Conservation (phyloP, 2,113 vertebrate genomes). For the Numenius arquata region DNA sequence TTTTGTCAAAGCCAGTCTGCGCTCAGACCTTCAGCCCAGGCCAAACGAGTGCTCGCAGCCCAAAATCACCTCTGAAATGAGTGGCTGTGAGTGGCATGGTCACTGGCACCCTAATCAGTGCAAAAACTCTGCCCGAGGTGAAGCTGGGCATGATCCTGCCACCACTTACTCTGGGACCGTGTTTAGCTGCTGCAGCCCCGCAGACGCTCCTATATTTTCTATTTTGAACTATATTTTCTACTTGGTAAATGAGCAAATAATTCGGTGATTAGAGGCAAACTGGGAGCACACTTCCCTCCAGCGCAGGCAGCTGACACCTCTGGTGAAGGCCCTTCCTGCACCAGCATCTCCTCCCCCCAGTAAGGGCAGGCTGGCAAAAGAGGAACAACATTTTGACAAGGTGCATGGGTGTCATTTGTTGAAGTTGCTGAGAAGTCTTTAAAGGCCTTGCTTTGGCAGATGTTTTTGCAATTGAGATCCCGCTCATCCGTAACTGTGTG, state of each 20-base stretch:
- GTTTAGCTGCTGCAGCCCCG: neutral
- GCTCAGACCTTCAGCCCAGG: neutral
- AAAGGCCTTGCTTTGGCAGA: neutral
- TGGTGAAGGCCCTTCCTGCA: neutral
- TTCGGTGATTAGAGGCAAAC: neutral
- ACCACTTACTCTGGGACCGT: neutral
- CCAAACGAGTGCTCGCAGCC: fast-evolving
- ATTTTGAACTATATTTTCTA: neutral
- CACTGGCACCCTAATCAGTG: neutral
- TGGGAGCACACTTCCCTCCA: neutral
- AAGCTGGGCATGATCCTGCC: neutral
- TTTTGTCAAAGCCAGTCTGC: neutral
- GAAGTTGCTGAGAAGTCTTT: neutral
- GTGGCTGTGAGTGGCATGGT: neutral
- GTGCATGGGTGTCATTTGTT: neutral
- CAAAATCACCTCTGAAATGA: neutral
- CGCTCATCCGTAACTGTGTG: neutral
- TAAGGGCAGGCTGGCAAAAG: neutral
- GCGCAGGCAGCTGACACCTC: neutral
- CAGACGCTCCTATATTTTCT: neutral
- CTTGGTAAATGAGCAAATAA: neutral
- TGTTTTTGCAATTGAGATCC: neutral
- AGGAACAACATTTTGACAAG: neutral
- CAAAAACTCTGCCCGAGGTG: neutral
- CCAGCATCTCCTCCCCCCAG: neutral